A percentile compares a stretch with the other conserved stretches of the same genome.
Conservation (phyloP, 2,113 vertebrate species). For the Toxotes jaculatrix region DNA sequence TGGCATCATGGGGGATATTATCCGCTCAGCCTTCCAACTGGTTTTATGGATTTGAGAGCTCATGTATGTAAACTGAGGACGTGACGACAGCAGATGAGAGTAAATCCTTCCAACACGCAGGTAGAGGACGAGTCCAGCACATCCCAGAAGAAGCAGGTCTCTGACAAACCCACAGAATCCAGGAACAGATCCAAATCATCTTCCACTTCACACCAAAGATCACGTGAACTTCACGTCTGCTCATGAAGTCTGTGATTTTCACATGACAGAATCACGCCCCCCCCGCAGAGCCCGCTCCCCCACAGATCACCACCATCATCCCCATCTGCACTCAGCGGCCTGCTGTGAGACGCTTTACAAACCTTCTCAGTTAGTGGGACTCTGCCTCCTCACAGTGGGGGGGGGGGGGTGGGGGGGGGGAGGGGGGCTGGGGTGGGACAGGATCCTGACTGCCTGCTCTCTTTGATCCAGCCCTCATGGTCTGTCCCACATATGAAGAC, state of each 20-base stretch:
- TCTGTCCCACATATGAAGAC: too few relatives aligned
- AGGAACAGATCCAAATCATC: too few relatives aligned
- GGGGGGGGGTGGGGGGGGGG: background rate
- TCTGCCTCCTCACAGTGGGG: background rate
- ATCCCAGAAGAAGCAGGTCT: too few relatives aligned
- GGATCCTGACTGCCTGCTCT: too few relatives aligned
- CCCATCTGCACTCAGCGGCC: background rate
- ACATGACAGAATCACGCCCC: too few relatives aligned
- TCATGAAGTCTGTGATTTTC: too few relatives aligned
- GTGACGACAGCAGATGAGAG: background rate
- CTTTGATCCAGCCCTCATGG: background rate
- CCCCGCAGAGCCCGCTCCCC: too few relatives aligned
- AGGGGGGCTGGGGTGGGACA: too few relatives aligned
- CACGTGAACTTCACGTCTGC: too few relatives aligned
- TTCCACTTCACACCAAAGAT: too few relatives aligned
- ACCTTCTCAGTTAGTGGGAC: background rate
- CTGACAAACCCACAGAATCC: too few relatives aligned
- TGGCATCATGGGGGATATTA: slow-evolving; percentile 16
- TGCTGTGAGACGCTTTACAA: background rate
- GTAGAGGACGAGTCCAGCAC: background rate
- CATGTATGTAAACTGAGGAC: background rate
- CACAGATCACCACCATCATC: background rate
- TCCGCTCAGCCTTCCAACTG: slow-evolving; percentile 4
- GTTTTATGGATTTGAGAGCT: slow-evolving; percentile 22
- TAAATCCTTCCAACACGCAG: slow-evolving; percentile 25